Conservation (phyloP, 1,140 invertebrate species). For the Thalassaphorura encarpata region DNA sequence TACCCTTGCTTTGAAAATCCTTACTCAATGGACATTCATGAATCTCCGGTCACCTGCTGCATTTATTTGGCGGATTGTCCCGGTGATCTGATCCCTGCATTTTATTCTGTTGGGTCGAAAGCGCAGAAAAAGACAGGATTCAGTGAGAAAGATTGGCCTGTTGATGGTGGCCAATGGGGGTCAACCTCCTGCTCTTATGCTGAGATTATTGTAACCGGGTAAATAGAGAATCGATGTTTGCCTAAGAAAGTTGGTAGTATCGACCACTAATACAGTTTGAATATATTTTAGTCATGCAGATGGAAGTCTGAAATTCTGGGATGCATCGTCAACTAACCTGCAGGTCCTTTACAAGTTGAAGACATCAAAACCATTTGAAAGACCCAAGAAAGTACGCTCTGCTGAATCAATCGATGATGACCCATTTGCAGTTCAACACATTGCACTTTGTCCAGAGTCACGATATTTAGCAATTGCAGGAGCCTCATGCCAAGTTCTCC, state of each 20-base stretch:
- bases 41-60: conserved; percentile 92
- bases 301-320: conserved; percentile 95
- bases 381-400: conserved; percentile 44
- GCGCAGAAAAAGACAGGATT: conserved; percentile 60
- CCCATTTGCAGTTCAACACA: conserved; percentile 85
- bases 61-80: conserved; percentile 57
- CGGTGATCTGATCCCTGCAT: conserved; percentile 86
- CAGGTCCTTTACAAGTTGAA: conserved; percentile 97
- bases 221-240: conserved; percentile 32
- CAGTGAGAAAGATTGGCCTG: conserved; percentile 80
- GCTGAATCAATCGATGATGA: conserved; percentile 57
- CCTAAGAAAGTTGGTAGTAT: not conserved
- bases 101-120: conserved; percentile 76
- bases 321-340: conserved; percentile 82
- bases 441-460: conserved; percentile 87
- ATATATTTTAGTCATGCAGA: conserved; percentile 68
- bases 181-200: conserved; percentile 86
- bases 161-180: conserved; percentile 56
- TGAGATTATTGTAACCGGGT: conserved; percentile 94
- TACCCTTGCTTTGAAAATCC: conserved; percentile 99
- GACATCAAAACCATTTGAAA: conserved; percentile 88
- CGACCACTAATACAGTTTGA: not conserved
- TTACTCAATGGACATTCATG: conserved; percentile 98
- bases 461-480: conserved; percentile 79
- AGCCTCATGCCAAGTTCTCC: conserved; percentile 78